phyloP scores from a whole-genome alignment of 1,140 invertebrate genomes.

The Cecropterus lyciades region DNA sequence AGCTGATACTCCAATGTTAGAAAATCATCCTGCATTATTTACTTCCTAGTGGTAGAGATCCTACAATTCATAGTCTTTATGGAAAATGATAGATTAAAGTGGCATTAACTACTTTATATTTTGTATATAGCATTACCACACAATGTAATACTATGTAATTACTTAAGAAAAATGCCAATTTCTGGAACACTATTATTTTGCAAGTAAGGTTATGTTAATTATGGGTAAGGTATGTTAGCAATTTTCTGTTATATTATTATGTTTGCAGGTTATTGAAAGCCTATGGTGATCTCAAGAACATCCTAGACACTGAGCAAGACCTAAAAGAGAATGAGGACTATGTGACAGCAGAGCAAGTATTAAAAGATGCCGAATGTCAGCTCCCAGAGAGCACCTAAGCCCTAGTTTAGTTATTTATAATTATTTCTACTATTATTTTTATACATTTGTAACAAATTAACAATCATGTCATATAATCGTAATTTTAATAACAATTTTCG shows the following conservation, averaged over 20 bases:
- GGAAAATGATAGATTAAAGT: too few species aligned
- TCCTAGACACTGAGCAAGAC: conserved; percentile 90
- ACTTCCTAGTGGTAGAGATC: too few species aligned
- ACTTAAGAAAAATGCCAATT: too few species aligned
- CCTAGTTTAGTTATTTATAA: conserved; percentile 42
- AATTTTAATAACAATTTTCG: conserved; percentile 65
- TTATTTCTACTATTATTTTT: conserved; percentile 53
- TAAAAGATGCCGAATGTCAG: conserved; percentile 89
- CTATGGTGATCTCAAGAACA: conserved; percentile 89
- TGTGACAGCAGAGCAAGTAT: conserved; percentile 86
- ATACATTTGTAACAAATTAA: conserved; percentile 45
- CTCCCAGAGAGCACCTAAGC: conserved; percentile 67
- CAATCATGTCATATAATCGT: conserved; percentile 75
- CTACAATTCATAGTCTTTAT: too few species aligned
- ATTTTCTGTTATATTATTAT: not conserved
- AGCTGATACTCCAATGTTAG: too few species aligned
- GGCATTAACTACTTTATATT: too few species aligned
- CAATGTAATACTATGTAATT: too few species aligned
- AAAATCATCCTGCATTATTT: too few species aligned
- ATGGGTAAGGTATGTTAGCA: too few species aligned
- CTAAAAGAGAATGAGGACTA: conserved; percentile 91
- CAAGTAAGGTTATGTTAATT: too few species aligned
- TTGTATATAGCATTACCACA: too few species aligned
- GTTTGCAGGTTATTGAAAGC: conserved; percentile 89
- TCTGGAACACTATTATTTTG: too few species aligned